A percentile compares a stretch with the other conserved stretches of the same genome.
phyloP scores from a whole-genome alignment of 2,888 invertebrate species.

The Tenthredo amoena region DNA sequence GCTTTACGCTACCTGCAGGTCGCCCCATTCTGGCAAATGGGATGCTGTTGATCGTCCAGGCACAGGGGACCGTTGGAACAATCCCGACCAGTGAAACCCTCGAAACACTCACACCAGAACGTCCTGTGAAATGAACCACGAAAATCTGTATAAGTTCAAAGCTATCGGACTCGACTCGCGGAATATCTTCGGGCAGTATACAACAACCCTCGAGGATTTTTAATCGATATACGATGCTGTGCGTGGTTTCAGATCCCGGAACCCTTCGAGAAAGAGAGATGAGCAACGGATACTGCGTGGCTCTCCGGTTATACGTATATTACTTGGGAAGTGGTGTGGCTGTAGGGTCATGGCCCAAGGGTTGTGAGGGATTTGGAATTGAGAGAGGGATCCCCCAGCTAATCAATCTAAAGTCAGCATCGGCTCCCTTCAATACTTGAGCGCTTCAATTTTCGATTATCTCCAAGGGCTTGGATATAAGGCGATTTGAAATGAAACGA shows the following conservation, averaged over 20 bases:
- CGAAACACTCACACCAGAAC: constrained; percentile 90
- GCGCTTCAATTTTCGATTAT: constrained; percentile 36
- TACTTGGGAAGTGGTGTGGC: background rate
- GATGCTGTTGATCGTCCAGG: constrained; percentile 81
- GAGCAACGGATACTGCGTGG: background rate
- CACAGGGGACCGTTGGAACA: constrained; percentile 92
- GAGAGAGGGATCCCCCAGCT: constrained; percentile 7
- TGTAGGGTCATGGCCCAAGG: background rate
- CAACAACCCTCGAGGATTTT: constrained; percentile 10
- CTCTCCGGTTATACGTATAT: background rate
- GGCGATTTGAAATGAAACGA: constrained; percentile 14
- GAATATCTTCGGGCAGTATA: background rate
- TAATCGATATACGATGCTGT: constrained; percentile 36
- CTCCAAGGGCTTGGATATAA: background rate
- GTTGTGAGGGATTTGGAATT: constrained; percentile 15
- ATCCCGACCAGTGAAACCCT: constrained; percentile 88
- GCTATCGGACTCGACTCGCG: background rate
- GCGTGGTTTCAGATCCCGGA: constrained; percentile 17
- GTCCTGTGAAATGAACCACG: constrained; percentile 78
- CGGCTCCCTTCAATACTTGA: background rate
- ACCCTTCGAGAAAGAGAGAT: background rate
- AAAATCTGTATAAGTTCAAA: background rate
- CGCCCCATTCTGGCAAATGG: constrained; percentile 89
- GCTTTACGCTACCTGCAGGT: constrained; percentile 86
- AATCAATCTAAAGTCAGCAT: constrained; percentile 33